A percentile compares a stretch with the other conserved stretches of the same genome.
phyloP scores from a whole-genome alignment of 2,113 vertebrate genomes.

The Dipodomys ordii region DNA sequence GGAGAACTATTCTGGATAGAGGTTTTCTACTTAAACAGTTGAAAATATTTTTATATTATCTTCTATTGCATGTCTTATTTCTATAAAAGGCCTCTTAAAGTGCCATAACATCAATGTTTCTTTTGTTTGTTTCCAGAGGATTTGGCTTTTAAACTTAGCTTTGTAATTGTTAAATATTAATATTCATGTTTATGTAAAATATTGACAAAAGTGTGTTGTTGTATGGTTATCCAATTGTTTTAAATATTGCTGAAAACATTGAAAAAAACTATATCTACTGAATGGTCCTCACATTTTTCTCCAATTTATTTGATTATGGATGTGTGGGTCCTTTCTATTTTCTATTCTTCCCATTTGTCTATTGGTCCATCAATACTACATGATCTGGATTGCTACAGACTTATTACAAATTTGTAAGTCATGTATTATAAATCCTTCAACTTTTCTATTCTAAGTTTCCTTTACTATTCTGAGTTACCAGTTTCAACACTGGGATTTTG shows the following conservation, averaged over 20 bases:
- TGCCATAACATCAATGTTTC: neutral
- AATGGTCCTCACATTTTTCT: too few species aligned
- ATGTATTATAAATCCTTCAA: too few species aligned
- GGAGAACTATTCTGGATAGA: too few species aligned
- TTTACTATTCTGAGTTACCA: too few species aligned
- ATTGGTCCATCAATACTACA: neutral
- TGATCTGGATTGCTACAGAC: too few species aligned
- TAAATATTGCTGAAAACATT: neutral
- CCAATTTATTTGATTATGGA: neutral
- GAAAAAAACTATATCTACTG: neutral
- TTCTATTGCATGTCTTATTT: too few species aligned
- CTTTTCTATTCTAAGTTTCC: too few species aligned
- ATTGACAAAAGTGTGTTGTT: neutral
- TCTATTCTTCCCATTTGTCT: neutral
- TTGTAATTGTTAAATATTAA: neutral
- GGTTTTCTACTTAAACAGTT: too few species aligned
- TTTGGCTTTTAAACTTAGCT: neutral
- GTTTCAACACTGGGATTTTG: too few species aligned
- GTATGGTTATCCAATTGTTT: neutral
- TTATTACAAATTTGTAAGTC: too few species aligned
- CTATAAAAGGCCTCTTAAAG: too few species aligned
- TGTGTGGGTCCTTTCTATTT: neutral
- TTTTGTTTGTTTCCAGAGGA: neutral
- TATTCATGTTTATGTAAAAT: neutral
- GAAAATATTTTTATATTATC: too few species aligned